Percentiles rank a stretch among this genome's conserved stretches.
These are phyloP conservation scores for Centrocercus urophasianus DNA, from an alignment of 2,113 vertebrate genomes.

Conservation along the genomic window DNA sequence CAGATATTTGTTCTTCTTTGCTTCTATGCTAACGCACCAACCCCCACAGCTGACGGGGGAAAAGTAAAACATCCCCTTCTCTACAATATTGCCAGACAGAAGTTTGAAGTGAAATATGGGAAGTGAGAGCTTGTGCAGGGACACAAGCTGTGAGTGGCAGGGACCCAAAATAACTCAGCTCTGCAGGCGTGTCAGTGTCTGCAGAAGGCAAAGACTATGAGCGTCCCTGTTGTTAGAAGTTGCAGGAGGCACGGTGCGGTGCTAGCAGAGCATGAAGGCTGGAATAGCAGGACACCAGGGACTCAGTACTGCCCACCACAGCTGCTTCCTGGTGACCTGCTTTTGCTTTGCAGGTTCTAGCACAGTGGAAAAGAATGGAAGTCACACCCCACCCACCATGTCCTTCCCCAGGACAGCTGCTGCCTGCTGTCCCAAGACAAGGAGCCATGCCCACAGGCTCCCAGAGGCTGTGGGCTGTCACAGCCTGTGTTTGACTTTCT, in stretches of 20 bases:
- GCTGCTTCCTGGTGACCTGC: not conserved
- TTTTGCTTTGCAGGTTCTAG: not conserved
- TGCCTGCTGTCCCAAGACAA: not conserved
- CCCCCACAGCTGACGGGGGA: not conserved
- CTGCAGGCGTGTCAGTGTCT: not conserved
- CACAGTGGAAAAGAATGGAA: not conserved
- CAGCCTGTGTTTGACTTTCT: conserved; percentile 40
- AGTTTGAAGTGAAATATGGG: not conserved
- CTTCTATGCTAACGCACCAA: not conserved
- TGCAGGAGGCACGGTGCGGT: not conserved
- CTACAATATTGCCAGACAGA: not conserved
- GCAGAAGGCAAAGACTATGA: not conserved
- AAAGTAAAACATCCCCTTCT: not conserved
- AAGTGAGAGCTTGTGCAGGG: not conserved
- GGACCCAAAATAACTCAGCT: not conserved
- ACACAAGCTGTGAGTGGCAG: not conserved
- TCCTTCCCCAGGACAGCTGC: not conserved
- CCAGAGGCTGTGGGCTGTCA: not conserved
- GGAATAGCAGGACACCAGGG: not conserved
- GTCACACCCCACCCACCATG: fast-evolving
- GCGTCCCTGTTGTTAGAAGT: fast-evolving
- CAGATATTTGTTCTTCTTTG: not conserved
- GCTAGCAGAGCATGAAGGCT: not conserved
- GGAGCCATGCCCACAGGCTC: not conserved
- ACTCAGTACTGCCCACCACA: not conserved